Percentiles rank a stretch among this genome's conserved stretches.
Conservation (phyloP, 2,797 vertebrate species). For the Sebastes itinus region DNA sequence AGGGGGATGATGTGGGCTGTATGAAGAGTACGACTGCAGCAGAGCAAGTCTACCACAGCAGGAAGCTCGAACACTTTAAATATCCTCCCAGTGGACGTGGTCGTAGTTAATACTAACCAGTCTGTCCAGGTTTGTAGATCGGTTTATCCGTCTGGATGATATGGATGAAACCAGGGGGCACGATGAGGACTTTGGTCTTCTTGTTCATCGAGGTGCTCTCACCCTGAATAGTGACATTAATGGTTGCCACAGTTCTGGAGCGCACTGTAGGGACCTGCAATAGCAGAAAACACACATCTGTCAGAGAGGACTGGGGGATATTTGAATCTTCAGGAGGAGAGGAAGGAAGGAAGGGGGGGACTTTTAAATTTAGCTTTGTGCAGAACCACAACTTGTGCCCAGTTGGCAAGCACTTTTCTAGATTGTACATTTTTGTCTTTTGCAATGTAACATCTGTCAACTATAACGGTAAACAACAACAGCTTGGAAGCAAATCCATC, state of each 20-base stretch:
- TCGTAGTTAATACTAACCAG: conserved; percentile 62
- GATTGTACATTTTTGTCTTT: neutral
- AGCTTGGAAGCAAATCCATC: neutral
- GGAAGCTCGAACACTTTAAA: neutral
- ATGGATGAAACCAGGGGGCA: conserved; percentile 56
- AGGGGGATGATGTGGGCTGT: neutral
- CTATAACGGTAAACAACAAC: neutral
- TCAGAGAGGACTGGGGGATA: neutral
- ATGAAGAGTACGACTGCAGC: neutral
- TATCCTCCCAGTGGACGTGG: neutral
- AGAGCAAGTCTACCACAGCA: neutral
- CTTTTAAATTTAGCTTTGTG: neutral
- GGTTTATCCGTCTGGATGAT: conserved; percentile 87
- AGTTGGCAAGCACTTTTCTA: neutral
- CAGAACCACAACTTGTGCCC: neutral
- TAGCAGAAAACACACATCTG: conserved; percentile 1
- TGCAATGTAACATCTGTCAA: neutral
- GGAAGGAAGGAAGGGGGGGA: neutral
- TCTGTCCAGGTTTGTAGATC: conserved; percentile 86
- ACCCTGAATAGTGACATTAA: conserved; percentile 69
- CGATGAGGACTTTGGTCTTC: conserved; percentile 78
- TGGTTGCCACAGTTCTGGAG: conserved; percentile 57
- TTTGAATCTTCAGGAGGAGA: neutral
- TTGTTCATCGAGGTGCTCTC: conserved; percentile 51
- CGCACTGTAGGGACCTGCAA: conserved; percentile 79